Evolutionary conservation across 2,797 vertebrate genomes (phyloP).

Genomic region (Hypotaenidia philippensis): DNA sequence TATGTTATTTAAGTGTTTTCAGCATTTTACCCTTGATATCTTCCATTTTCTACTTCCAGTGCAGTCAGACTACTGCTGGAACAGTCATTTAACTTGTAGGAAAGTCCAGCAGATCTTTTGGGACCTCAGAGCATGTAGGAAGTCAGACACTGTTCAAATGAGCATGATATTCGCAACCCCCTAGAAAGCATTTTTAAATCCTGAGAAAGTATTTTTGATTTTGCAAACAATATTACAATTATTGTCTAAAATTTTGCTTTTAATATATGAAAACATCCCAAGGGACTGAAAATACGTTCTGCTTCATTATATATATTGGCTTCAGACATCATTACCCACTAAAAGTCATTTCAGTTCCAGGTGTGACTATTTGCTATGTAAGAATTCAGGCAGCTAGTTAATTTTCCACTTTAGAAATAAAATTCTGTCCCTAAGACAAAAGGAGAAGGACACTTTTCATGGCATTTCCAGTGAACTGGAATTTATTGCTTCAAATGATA

Average conservation of each 20-base stretch:
- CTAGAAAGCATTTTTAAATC: not conserved
- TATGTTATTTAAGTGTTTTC: not conserved
- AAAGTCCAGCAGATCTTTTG: constrained; percentile 13
- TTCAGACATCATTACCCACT: constrained; percentile 28
- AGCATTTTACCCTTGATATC: not conserved
- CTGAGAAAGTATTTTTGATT: not conserved
- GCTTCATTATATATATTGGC: not conserved
- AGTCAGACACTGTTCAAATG: not conserved
- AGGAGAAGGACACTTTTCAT: constrained; percentile 36
- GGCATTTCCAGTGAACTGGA: constrained; percentile 56
- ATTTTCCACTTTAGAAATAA: constrained; percentile 45
- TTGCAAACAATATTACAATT: not conserved
- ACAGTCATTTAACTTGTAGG: not conserved
- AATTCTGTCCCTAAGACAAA: constrained; percentile 34
- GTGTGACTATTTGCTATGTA: constrained; percentile 24
- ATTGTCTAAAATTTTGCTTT: constrained; percentile 1
- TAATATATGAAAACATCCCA: not conserved
- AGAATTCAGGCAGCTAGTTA: constrained; percentile 40
- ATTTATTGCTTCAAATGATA: constrained; percentile 55
- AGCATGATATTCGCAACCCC: not conserved
- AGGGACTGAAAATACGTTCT: not conserved
- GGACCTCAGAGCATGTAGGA: not conserved
- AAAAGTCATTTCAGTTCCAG: constrained; percentile 46
- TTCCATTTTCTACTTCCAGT: not conserved
- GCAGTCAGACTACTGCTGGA: not conserved